Percentiles rank a stretch among this genome's conserved stretches.
Evolutionary conservation across 2,113 vertebrate genomes (phyloP).

Genomic region (Meriones unguiculatus): DNA sequence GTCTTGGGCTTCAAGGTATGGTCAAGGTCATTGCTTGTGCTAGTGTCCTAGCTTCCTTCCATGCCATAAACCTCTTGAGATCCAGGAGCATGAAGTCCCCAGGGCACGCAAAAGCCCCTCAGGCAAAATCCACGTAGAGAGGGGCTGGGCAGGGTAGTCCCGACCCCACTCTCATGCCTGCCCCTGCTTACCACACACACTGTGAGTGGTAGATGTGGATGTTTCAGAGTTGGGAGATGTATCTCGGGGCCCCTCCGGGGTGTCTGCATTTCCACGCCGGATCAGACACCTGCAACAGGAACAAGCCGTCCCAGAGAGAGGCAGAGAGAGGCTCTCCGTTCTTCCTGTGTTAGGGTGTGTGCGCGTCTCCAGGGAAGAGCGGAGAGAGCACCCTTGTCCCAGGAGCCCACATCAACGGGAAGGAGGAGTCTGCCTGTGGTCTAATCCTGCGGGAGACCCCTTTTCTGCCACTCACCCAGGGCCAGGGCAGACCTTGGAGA

Average conservation of each 20-base stretch:
- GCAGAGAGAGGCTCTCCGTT: not conserved
- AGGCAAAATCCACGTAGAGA: not conserved
- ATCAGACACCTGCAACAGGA: slow-evolving; percentile 87
- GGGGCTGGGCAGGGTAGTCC: not conserved
- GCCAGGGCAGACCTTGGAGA: slow-evolving; percentile 93
- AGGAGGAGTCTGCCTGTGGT: not conserved
- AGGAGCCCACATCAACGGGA: not conserved
- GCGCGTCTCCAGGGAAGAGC: not conserved
- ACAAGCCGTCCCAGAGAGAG: slow-evolving; percentile 46
- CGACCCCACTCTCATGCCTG: not conserved
- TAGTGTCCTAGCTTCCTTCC: not conserved
- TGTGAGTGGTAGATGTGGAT: slow-evolving; percentile 89
- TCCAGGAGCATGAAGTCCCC: not conserved
- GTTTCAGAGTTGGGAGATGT: slow-evolving; percentile 92
- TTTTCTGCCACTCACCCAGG: slow-evolving; percentile 90
- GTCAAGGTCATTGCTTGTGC: slow-evolving; percentile 56
- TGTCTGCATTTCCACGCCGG: slow-evolving; percentile 90
- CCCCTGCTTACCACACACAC: slow-evolving; percentile 90
- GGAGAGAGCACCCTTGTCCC: not conserved
- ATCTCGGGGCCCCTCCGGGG: slow-evolving; percentile 89
- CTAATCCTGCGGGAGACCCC: slow-evolving; percentile 10
- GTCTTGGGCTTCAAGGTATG: slow-evolving; percentile 46
- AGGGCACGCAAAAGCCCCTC: not conserved
- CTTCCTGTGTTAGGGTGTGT: not conserved
- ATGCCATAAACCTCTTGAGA: not conserved